Base-by-base conservation (phyloP, 2,888 invertebrate species). In the Catotricha subobsoleta region DNA sequence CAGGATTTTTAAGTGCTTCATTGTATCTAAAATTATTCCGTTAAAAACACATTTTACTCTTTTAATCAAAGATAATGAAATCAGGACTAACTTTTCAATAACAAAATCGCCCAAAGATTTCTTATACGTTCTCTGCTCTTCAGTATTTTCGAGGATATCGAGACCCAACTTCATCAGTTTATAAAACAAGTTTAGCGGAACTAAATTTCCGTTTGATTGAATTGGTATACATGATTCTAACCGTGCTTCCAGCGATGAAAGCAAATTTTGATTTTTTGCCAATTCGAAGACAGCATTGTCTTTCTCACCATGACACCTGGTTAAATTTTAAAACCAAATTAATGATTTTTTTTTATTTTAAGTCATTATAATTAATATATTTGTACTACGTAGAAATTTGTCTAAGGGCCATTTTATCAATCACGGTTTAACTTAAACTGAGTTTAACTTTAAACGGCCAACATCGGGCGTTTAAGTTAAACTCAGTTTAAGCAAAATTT, bases 241-340 rank as follows among this genome's bases (percentile, higher is more conserved):
- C 12, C 50, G 48, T 3, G 45, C 48, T 15, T 51, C 51, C 1
- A 57, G 55, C 2, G 49, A 39, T 28, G 55, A 54, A n/a, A 62
- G 48, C 8, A 58, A 19, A 37, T 45, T 38, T 4, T 54, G 43
- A 36, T 53, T 47, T 6, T 43, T 61, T 0, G 71, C 72, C 37
- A 72, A 52, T 31, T 72, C 63, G 49, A 65, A 75, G 0, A 76
- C 69, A 19, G 68, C 50, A 57, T 79, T 74, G 36, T 65, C 67
- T 53, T 69, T 61, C 54, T 80, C 75, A 1, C 82, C 81, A 48
- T 81, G 79, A 43, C 79, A 69, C 68, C 68, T 68, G n/a, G n/a
- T n/a, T n/a, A n/a, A n/a, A n/a, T n/a, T n/a, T n/a, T n/a, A n/a
- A n/a, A n/a, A n/a, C n/a, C n/a, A n/a, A n/a, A n/a, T n/a, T n/a